Base-by-base conservation (phyloP, 2,888 invertebrate species). In the Yponomeuta sedellus region DNA sequence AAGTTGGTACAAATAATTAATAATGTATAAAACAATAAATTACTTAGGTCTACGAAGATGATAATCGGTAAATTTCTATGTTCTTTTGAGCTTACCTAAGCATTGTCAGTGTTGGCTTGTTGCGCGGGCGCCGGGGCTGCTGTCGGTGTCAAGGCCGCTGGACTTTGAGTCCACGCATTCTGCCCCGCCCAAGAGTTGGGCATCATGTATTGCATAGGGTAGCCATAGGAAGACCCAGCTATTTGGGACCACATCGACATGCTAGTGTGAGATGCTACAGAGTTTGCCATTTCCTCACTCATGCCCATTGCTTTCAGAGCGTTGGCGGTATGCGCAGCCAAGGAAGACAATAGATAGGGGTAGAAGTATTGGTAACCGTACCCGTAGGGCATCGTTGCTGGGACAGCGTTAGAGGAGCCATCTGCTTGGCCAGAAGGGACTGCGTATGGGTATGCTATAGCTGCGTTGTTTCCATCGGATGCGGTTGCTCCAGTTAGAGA, bases 201-300 rank as follows among this genome's bases (percentile, higher is more conserved):
- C 40, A 88, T 84, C 12, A 90, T 75, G 66, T 89, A 90, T 73
- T 79, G 82, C 61, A 83, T 82, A 1, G 90, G 85, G 70, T 88
- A 88, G 5, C 79, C 71, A 58, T 82, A 83, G 2, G 82, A 73
- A 61, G 79, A 73, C 0, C 83, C 77, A 62, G 84, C 70, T 8
- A 78, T 63, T 61, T 79, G 76, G 6, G 78, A 39, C 63, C 59
- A 67, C 68, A 79, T 70, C 2, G 73, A 73, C 10, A 81, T 68
- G 64, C 70, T 73, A 19, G 25, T 11, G 11, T 57, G 57, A 6
- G 65, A 58, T 8, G 52, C 20, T 10, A 66, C 58, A 16, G 66
- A 25, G 25, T 73, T 77, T 1, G 70, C 69, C 56, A 76, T 74
- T 16, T 83, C 83, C 20, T 85, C 84, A 68, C 71, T 80, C 22